Evolutionary conservation across 92 coral and sea anemone species (phyloP), one percentile per base, ranked within the genome.

Genomic region (Epizoanthus ramosus): DNA sequence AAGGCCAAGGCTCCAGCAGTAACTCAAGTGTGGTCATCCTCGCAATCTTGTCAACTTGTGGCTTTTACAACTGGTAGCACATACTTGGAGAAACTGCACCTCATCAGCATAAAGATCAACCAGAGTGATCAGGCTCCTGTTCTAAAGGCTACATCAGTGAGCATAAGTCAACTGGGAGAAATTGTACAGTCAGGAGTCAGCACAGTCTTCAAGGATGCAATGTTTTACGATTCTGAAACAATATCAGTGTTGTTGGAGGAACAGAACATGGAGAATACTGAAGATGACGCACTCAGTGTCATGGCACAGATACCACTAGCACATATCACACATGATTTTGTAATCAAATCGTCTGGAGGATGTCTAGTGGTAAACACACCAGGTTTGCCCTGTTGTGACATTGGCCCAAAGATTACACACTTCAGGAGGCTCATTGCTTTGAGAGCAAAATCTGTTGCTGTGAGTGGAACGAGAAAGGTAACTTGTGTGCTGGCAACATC

Each of bases 401-500:
- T 93, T 37, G 98, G 93, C 19, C 72, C 91, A 18, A 86, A 75
- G 72, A 60, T 94, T 12, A 86, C 93, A 4, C 98, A 92, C 60
- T 90, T 71, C 65, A 92, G 98, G 61, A 90, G 85, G 64, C 88
- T 97, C 53, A 80, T 76, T 71, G 96, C 93, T 6, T 90, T 94
- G 91, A 87, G 83, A 71, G 92, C 97, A 15, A 87, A 77, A 66
- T 89, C 94, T 1, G 65, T 97, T 33, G 68, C 95, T 53, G 99
- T 94, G 12, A 97, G 99, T 80, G 99, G 99, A 16, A 86, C 95
- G 4, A 87, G 99, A 28, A 94, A 94, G 84, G 98, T 97, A 33
- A 59, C 98, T 1, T 94, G 99, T 87, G 94, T 91, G 60, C 73
- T 97, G 85, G 89, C 99, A 8, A 68, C 84, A 28, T 92, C 98